Evolutionary conservation across 64 coral and sea anemone species (phyloP), one percentile per base, ranked within the genome.

Genomic region (Hydrozoanthus tunicans): DNA sequence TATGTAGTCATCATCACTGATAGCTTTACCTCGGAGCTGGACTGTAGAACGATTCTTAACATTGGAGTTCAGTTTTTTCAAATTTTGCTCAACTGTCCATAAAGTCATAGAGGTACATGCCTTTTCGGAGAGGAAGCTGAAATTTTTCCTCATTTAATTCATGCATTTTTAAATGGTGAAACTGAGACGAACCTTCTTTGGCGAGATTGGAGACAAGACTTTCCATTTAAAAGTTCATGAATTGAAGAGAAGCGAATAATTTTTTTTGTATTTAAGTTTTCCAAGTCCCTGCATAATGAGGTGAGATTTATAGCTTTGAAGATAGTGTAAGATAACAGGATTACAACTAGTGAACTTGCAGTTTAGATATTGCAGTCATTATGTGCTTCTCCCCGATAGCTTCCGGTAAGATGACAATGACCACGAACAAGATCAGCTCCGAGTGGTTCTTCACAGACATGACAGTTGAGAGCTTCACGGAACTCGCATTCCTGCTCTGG

Each of bases 221-320:
- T 77, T 94, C 89, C 23, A 86, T 60, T 3, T 85, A 93, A 1
- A 78, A 67, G 69, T 90, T 93, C 86, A 93, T 81, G 25, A 93
- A 93, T 69, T 93, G 86, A 3, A 93, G 51, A 6, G 82, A 93
- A 64, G 86, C 91, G 23, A 93, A 43, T 43, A 1, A 43, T 1
- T 43, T 43, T 43, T 43, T 43, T 43, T 43, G 32, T 43, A 43
- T 43, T 43, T 43, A 43, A 43, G 32, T 43, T 43, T 43, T 43
- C 32, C 32, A 43, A 43, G 32, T 43, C 2, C 32, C 32, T 43
- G 32, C 32, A 43, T 43, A 43, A 43, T 43, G 32, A 43, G 32
- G 32, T 43, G 32, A 43, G 32, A 43, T 43, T 43, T 43, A 2
- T 43, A 43, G 32, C 32, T 2, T 43, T 2, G 32, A 43, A 43